These are phyloP conservation scores for Corythornis leucogaster DNA, from an alignment of 2,797 vertebrate genomes.

Conservation along the genomic window DNA sequence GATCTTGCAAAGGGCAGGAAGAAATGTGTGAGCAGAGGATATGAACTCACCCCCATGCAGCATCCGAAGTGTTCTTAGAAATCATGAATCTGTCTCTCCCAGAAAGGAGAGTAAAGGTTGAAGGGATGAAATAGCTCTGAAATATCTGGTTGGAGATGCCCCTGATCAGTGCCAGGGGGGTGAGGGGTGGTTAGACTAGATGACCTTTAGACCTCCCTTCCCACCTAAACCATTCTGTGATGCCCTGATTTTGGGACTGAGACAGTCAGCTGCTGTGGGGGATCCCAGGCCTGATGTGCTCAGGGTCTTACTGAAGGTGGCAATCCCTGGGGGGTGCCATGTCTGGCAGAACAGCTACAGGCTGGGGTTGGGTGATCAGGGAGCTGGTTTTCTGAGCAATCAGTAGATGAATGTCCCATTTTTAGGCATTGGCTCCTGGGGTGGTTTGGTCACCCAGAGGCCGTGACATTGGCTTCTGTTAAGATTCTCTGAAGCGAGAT, in stretches of 20 bases:
- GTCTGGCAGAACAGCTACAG: background rate
- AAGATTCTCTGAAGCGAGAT: background rate
- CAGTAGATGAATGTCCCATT: background rate
- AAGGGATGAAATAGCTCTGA: background rate
- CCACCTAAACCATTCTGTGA: background rate
- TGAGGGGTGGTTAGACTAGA: background rate
- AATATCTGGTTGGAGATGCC: background rate
- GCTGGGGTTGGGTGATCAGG: background rate
- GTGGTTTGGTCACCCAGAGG: background rate
- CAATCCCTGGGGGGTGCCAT: background rate
- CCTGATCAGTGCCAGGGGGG: too few relatives aligned
- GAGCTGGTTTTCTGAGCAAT: background rate
- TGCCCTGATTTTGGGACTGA: background rate
- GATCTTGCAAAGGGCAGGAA: background rate
- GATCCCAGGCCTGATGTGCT: background rate
- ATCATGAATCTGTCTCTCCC: background rate
- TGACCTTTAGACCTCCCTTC: background rate
- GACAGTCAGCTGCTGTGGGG: background rate
- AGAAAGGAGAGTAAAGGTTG: background rate
- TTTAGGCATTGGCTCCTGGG: background rate
- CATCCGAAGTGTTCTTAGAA: background rate
- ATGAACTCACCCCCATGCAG: background rate
- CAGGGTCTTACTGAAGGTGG: background rate
- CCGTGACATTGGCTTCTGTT: background rate
- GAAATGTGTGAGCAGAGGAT: constrained; percentile 8